Percentiles rank a stretch among this genome's conserved stretches.
Conservation (phyloP, 2,797 vertebrate genomes). For the Triplophysa bombifrons region DNA sequence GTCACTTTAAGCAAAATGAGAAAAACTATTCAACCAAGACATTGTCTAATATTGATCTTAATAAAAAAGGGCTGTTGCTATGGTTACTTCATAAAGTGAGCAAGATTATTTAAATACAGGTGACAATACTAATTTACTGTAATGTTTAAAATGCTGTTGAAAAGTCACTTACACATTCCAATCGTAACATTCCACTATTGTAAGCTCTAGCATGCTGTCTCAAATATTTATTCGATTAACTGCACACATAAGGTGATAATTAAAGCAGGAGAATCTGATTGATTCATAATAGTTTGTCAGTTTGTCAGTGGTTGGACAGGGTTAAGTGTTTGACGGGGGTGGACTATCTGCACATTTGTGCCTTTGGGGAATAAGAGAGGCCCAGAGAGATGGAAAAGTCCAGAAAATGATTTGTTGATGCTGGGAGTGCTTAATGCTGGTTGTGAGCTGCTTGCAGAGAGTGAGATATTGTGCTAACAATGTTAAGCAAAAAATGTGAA, state of each 20-base stretch:
- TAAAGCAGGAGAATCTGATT: not conserved
- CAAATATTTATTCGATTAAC: not conserved
- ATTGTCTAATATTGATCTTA: not conserved
- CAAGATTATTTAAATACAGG: no score
- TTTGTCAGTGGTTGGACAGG: not conserved
- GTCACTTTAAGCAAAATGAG: not conserved
- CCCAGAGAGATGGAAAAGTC: not conserved
- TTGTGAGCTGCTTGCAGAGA: not conserved
- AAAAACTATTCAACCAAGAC: not conserved
- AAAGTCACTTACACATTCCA: no score
- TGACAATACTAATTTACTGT: no score
- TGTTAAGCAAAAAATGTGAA: not conserved
- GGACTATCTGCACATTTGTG: not conserved
- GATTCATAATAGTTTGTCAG: not conserved
- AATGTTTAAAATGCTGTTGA: no score
- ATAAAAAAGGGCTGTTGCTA: not conserved
- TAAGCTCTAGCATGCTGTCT: no score
- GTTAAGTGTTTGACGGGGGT: not conserved
- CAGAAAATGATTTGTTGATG: constrained; percentile 12
- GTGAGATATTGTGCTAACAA: not conserved
- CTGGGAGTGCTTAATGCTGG: not conserved
- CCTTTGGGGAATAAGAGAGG: not conserved
- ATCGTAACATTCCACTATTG: no score
- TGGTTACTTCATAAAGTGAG: not conserved
- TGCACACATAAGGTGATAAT: not conserved